These are phyloP conservation scores for Smittia aterrima DNA, from an alignment of 2,888 invertebrate species.

Conservation along the genomic window DNA sequence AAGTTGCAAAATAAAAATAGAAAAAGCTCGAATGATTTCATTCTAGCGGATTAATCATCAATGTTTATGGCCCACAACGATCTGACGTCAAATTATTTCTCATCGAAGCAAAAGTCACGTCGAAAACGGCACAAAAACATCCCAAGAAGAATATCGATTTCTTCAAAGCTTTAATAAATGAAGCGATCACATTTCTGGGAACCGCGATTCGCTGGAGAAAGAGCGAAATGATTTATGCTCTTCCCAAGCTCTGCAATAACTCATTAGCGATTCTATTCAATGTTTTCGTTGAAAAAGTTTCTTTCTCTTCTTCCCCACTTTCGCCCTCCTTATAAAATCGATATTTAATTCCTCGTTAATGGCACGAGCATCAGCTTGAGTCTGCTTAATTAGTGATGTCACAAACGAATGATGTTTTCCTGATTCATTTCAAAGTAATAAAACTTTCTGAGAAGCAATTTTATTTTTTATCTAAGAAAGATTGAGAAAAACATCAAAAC, in stretches of 20 bases:
- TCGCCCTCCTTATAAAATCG: conserved; percentile 11
- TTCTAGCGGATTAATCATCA: neutral
- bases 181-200: no score
- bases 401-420: no score
- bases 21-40: neutral
- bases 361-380: neutral
- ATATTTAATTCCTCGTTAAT: conserved; percentile 24
- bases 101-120: neutral
- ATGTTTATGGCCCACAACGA: neutral
- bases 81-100: neutral
- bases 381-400: no score
- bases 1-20: neutral
- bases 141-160: neutral
- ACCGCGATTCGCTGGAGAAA: neutral
- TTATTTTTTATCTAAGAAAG: no score
- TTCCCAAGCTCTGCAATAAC: neutral
- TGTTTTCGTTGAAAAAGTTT: neutral
- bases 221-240: conserved; percentile 19
- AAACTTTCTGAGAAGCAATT: neutral
- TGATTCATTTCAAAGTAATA: no score
- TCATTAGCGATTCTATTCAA: conserved; percentile 32
- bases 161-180: neutral
- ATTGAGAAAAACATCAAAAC: no score
- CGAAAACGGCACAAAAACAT: neutral
- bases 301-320: neutral